These are phyloP conservation scores for Fregetta grallaria DNA, from an alignment of 2,113 vertebrate genomes.

Conservation along the genomic window DNA sequence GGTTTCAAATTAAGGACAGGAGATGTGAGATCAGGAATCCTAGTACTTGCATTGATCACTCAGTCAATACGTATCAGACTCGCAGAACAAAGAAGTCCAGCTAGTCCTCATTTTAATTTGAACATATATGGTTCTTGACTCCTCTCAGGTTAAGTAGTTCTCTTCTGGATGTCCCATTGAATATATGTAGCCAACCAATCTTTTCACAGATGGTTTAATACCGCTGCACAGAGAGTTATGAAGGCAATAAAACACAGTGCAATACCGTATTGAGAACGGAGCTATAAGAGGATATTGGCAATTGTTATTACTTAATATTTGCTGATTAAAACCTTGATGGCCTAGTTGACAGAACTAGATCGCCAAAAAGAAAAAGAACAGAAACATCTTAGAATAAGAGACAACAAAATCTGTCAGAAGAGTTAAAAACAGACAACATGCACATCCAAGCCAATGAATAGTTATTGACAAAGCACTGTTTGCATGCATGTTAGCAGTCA, in stretches of 20 bases:
- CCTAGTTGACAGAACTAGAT: neutral
- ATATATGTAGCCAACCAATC: neutral
- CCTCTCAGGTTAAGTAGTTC: neutral
- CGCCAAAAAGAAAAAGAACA: neutral
- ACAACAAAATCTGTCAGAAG: neutral
- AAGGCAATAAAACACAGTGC: neutral
- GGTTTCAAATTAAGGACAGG: neutral
- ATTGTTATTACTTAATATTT: neutral
- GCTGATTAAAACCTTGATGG: neutral
- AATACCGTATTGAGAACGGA: neutral
- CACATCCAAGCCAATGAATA: conserved; percentile 1
- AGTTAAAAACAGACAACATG: neutral
- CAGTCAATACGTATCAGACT: neutral
- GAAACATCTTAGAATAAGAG: neutral
- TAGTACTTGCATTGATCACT: neutral
- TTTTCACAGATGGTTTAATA: neutral
- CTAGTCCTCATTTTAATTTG: neutral
- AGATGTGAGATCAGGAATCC: neutral
- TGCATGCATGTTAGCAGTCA: neutral
- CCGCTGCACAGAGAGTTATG: conserved; percentile 6
- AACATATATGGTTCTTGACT: neutral
- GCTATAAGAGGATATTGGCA: neutral
- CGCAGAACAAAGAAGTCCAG: neutral
- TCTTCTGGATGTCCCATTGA: neutral
- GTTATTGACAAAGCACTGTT: conserved; percentile 48